phyloP scores from a whole-genome alignment of 2,888 invertebrate genomes.

The Pheosia gnoma region DNA sequence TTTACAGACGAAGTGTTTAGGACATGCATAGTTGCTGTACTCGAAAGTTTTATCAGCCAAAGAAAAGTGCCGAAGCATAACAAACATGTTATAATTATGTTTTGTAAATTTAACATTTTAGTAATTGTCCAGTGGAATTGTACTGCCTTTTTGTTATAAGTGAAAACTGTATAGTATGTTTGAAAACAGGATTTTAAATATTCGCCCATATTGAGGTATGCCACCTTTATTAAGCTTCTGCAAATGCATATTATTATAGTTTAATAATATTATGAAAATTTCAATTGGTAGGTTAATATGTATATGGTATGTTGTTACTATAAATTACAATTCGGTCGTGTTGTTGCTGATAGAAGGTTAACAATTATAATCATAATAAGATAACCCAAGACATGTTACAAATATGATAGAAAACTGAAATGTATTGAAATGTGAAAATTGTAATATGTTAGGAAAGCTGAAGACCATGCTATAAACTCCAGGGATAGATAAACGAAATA shows the following conservation, averaged over 20 bases:
- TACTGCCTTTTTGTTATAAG: constrained; percentile 32
- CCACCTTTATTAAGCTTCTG: constrained; percentile 35
- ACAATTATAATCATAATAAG: constrained; percentile 32
- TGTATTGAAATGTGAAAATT: constrained; percentile 32
- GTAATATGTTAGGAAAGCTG: constrained; percentile 44
- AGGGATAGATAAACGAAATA: constrained; percentile 35
- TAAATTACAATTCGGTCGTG: constrained; percentile 79
- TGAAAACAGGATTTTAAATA: constrained; percentile 27
- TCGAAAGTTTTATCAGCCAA: constrained; percentile 73
- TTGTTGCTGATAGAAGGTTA: constrained; percentile 59
- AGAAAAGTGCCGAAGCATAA: constrained; percentile 81
- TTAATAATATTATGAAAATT: constrained; percentile 22
- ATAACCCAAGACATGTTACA: constrained; percentile 38
- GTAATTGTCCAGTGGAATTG: constrained; percentile 33
- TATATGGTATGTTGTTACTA: constrained; percentile 35
- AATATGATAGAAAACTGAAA: constrained; percentile 33
- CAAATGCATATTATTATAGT: constrained; percentile 29
- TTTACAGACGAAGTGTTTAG: constrained; percentile 73
- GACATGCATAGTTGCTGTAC: constrained; percentile 77
- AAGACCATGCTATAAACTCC: constrained; percentile 49
- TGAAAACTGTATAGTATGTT: constrained; percentile 44
- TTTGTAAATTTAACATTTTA: constrained; percentile 55
- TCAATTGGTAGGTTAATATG: constrained; percentile 41
- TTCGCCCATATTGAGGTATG: constrained; percentile 22
- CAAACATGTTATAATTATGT: constrained; percentile 73